phyloP scores from a whole-genome alignment of 2,888 invertebrate genomes.

The Drosophila colorata region DNA sequence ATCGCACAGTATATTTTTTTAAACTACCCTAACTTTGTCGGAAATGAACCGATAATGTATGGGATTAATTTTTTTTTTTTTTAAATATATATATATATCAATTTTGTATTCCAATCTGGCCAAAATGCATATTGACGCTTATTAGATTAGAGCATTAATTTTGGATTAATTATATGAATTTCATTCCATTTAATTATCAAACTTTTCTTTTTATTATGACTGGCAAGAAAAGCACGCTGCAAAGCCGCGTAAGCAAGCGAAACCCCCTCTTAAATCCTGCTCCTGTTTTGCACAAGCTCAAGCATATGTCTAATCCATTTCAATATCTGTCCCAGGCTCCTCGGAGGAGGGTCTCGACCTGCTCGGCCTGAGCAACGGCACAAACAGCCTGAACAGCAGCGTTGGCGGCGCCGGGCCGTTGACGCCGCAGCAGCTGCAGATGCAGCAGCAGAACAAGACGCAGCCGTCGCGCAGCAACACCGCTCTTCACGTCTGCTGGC shows the following conservation, averaged over 20 bases:
- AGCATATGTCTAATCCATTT: not conserved
- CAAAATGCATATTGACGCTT: no score
- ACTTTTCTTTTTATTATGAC: conserved; percentile 52
- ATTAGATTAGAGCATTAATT: no score
- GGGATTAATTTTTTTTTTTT: no score
- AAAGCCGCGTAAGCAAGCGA: conserved; percentile 57
- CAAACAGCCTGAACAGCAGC: conserved; percentile 74
- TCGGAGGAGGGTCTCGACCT: conserved; percentile 91
- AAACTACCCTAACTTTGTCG: no score
- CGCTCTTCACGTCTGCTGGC: conserved; percentile 98
- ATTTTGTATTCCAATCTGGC: no score
- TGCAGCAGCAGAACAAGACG: conserved; percentile 85
- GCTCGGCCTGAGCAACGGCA: conserved; percentile 86
- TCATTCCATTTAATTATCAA: conserved; percentile 10
- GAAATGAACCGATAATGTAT: no score
- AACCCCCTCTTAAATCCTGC: not conserved
- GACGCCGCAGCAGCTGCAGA: conserved; percentile 64
- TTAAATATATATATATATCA: no score
- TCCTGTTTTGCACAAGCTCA: not conserved
- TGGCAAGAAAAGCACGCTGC: conserved; percentile 83
- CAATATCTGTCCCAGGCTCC: conserved; percentile 86
- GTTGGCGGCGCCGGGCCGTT: conserved; percentile 60
- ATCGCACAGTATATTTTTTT: no score
- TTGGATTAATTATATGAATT: not conserved
- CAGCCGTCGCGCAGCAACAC: conserved; percentile 91